A percentile compares a stretch with the other conserved stretches of the same genome.
These are phyloP conservation scores for Diachasma alloeum DNA, from an alignment of 1,140 invertebrate genomes.

Conservation along the genomic window DNA sequence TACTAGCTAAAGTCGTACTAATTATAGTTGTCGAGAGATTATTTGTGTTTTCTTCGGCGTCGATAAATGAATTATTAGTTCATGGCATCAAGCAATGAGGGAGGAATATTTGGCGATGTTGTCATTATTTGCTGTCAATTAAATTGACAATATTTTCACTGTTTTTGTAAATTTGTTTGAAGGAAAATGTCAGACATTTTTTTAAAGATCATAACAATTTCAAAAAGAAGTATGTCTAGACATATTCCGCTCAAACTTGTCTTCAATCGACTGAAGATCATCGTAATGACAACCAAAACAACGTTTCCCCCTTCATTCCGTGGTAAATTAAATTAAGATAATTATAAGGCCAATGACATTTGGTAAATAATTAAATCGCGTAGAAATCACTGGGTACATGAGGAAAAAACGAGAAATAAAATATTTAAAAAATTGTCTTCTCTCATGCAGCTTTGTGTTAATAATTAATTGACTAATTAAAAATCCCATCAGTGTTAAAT, in stretches of 20 bases:
- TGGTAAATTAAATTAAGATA: no score
- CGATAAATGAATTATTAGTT: neutral
- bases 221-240: no score
- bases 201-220: no score
- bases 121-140: neutral
- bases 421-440: no score
- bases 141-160: neutral
- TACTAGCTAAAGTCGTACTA: slow-evolving; percentile 27
- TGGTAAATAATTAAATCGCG: no score
- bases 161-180: neutral
- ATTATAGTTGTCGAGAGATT: neutral
- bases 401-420: no score
- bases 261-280: neutral
- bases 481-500: neutral
- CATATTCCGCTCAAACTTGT: no score
- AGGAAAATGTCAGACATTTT: no score
- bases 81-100: neutral
- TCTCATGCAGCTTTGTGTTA: no score
- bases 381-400: no score
- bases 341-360: no score
- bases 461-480: neutral
- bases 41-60: neutral
- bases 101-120: neutral
- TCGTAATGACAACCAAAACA: neutral
- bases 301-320: no score